Evolutionary conservation across 2,797 vertebrate genomes (phyloP), one percentile per base, ranked within the genome.

Genomic region (Channallabes apus): DNA sequence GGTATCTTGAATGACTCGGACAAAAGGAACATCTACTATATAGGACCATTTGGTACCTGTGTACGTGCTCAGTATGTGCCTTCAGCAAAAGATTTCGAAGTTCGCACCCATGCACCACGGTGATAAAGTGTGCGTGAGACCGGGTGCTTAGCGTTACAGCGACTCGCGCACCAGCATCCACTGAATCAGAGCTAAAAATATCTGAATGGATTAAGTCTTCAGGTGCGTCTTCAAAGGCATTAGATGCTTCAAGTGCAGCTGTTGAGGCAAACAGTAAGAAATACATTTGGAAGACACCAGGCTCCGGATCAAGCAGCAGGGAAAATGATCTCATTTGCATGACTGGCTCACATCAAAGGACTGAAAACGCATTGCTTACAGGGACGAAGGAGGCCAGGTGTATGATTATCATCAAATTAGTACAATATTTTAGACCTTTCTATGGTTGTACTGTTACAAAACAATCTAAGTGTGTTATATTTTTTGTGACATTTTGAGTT

Each of bases 331-430:
- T 85, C 83, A 92, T 94, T 94, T 94, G 93, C 92, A 91, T 85
- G 82, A 90, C 90, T 88, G 85, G 86, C 86, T 88, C 68, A 88
- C 93, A 94, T 95, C 93, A 94, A 94, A 94, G 89, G 87, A 54
- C 35, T 24, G 89, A 87, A 88, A 83, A 82, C 69, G 62, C 82
- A 51, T 91, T 51, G 82, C 67, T 91, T 92, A 90, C 22, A 91
- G 91, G 89, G 80, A 82, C 75, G 64, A 38, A 41, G 69, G 22
- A 77, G 62, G 62, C 82, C 82, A 84, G 82, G 61, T 69, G 67
- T 82, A 86, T 29, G 32, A 54, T 65, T 69, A 79, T 32, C 82
- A 84, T 76, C 17, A 18, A 32, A 77, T 67, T 77, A 67, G 27
- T 67, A 65, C 29, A 22, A 61, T 75, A 76, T 65, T 76, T 67